Base-by-base conservation (phyloP, 2,888 invertebrate species). In the Elegia similella region DNA sequence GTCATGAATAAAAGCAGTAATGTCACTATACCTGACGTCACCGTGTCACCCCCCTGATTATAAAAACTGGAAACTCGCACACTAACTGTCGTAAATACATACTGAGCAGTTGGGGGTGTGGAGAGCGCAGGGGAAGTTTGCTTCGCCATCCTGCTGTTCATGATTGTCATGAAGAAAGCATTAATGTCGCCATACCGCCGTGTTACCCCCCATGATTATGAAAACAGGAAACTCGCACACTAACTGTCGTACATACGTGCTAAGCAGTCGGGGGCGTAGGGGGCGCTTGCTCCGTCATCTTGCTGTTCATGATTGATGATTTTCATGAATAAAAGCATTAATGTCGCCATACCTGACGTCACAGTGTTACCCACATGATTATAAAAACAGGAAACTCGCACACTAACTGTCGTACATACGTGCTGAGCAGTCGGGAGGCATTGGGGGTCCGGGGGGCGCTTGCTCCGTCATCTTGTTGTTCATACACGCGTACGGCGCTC, bases 81-180 rank as follows among this genome's bases (percentile, higher is more conserved):
- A 42, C 42, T 42, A 52, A 42, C 38, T 42, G 42, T n/a, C 50
- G 13, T 32, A 78, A 86, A 76, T 42, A 87, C 88, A 86, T 7
- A 89, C 88, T 0, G 85, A 84, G 16, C 79, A 76, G 62, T 84
- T 84, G 0, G 88, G 87, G 88, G 87, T 0, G n/a, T n/a, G n/a
- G n/a, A 5, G 23, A 5, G 23, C 23, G 81, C 70, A 17, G 85
- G 82, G 1, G 80, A 80, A 12, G 76, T 55, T 0, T 73, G 63
- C 8, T 78, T 78, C 62, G 71, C 73, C 69, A 66, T 70, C 7
- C 72, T 77, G 56, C 64, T 69, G 17, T 68, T 71, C 38, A 78
- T 78, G 58, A 23, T 23, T 23, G 23, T 23, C 2, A 23, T 23
- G 23, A 23, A 23, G 23, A 23, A 23, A 23, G 23, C 23, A 5